Evolutionary conservation across 2,113 vertebrate genomes (phyloP), one percentile per base, ranked within the genome.

Genomic region (Capra hircus): DNA sequence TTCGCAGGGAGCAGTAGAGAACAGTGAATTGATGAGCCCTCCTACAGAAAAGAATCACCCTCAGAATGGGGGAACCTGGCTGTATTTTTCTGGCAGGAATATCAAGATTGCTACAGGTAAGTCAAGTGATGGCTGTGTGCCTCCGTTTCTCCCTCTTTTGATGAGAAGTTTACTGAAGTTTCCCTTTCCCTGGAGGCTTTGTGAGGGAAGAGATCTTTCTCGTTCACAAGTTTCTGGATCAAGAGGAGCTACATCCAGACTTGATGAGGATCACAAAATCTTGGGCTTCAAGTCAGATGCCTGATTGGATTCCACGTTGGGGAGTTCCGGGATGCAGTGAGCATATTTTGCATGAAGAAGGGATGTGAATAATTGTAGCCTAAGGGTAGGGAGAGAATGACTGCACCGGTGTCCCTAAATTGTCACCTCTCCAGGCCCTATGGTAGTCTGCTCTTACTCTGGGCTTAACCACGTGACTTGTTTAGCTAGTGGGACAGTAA

Each of bases 401-500:
- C 11, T 0, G 3, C 13, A 13, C 1, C 1, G 1, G 36, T 86
- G 53, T 77, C n/a, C 25, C 43, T 19, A 43, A 77, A 7, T 55
- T 48, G n/a, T 53, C 43, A 52, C 6, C 9, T n/a, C 13, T 43
- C 36, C 2, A 6, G 55, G 67, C 8, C 30, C 30, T 74, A 16
- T 6, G 7, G 19, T 33, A 33, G 12, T 45, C 25, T 12, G 33
- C 7, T 12, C 7, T 48, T 52, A 71, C 28, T 28, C 67, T 60
- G 28, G 33, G 13, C 1, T 67, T 85, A 48, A 27, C 8, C 33
- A 36, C 2, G 0, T 9, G 25, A n/a, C 9, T 40, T 57, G 28
- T n/a, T 87, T 60, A 57, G 28, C 40, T 52, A 82, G 12, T 16
- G 48, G 23, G 28, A 57, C 13, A 77, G 53, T 40, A 53, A 27